Base-by-base conservation (phyloP, 35 echinoderm and acorn worm species). In the Lytechinus variegatus region DNA sequence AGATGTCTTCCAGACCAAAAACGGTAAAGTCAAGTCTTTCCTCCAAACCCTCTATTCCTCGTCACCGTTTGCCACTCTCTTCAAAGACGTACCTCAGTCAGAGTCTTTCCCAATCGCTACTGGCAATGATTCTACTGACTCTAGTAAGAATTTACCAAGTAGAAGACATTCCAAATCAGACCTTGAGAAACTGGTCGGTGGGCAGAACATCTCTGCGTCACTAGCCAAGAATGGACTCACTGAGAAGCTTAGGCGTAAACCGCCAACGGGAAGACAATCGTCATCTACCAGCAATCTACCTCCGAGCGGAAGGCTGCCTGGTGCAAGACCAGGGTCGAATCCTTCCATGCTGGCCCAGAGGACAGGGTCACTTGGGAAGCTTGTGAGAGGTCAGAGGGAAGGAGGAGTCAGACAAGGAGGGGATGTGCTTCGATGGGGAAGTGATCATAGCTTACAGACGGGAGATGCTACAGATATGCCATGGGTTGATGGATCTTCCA, bases 41-140 rank as follows among this genome's bases (percentile, higher is more conserved):
- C 93, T 99, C 8, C 95, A 99, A 52, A 87, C 97, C 11, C 90
- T 99, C 10, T 99, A 97, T 87, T 98, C 98, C 53, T 97, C 96
- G 51, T 95, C 98, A 14, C 98, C 98, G 4, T 99, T 99, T 97
- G 95, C 94, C 72, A 98, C 98, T 27, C 94, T 99, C 11, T 99
- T 99, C 44, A 95, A 61, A 12, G 94, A 98, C 53, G 52, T 56
- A 94, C 52, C 55, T 52, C 16, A 66, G n/a, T 4, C 33, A 58
- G 94, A 92, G n/a, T 58, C 54, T 27, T 94, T 91, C 51, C n/a
- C 61, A 28, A 52, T 28, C 61, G 94, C 54, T 52, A 28, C 55
- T 21, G 10, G n/a, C 52, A 10, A 44, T 90, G 88, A 14, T 90
- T 28, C 88, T 21, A 54, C 88, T 8, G 52, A 90, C 4, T 52